phyloP scores from a whole-genome alignment of 2,113 vertebrate genomes.

The Brachypodius melanocephalos region DNA sequence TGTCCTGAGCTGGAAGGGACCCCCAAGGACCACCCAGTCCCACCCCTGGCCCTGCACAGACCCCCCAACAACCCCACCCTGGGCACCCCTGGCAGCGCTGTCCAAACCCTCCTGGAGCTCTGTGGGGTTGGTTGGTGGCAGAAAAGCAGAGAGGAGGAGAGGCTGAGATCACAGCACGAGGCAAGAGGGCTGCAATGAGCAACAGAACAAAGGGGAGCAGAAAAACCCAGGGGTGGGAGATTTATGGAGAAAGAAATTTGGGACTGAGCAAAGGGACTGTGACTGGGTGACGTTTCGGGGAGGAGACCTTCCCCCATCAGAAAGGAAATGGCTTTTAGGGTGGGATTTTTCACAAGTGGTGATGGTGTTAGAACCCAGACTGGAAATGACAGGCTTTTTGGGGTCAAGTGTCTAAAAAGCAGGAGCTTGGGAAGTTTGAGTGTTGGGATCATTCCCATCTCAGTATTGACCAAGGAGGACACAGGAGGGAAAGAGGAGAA shows the following conservation, averaged over 20 bases:
- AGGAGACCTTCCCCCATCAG: neutral
- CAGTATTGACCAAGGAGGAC: neutral
- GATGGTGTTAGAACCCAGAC: neutral
- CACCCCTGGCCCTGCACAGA: too few species aligned
- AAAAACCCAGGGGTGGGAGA: neutral
- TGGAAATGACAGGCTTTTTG: neutral
- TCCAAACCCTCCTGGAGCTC: neutral
- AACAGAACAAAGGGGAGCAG: neutral
- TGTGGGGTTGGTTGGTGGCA: neutral
- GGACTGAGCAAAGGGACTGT: neutral
- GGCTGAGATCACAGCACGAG: neutral
- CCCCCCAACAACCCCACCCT: neutral
- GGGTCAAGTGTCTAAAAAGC: neutral
- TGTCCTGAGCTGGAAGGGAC: neutral
- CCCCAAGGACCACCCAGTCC: too few species aligned
- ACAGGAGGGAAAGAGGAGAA: neutral
- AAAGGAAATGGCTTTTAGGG: neutral
- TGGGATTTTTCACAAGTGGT: neutral
- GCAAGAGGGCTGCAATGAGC: neutral
- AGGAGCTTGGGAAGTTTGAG: neutral
- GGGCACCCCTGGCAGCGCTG: neutral
- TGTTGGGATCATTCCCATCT: neutral
- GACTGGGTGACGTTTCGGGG: neutral
- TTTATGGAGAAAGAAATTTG: neutral
- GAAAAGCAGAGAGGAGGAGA: neutral